These are phyloP conservation scores for Wiebesia pumilae DNA, from an alignment of 1,140 invertebrate species.

Conservation along the genomic window DNA sequence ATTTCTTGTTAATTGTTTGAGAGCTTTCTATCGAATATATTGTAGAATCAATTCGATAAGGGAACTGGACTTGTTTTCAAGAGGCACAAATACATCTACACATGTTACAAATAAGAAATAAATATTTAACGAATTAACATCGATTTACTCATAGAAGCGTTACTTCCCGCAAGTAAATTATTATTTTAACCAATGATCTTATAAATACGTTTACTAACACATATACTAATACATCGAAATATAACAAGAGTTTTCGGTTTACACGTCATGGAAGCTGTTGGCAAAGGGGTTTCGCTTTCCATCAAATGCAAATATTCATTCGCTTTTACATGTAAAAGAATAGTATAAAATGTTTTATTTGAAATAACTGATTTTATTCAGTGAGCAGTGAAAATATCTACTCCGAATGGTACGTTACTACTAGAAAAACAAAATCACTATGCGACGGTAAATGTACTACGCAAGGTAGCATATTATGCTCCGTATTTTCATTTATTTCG, in stretches of 20 bases:
- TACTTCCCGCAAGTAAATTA: not conserved
- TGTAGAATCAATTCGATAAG: not conserved
- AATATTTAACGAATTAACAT: not conserved
- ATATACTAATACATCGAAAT: no score
- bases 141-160: not conserved
- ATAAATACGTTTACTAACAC: not conserved
- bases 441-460: not conserved
- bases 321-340: no score
- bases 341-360: not conserved
- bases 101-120: not conserved
- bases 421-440: slow-evolving; percentile 3
- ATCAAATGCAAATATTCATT: no score
- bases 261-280: no score
- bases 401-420: not conserved
- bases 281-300: no score
- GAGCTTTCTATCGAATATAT: not conserved
- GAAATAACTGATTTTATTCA: not conserved
- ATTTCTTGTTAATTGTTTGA: not conserved
- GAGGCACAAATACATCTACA: not conserved
- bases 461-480: not conserved
- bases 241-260: no score
- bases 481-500: not conserved
- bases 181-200: not conserved
- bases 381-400: not conserved
- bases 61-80: not conserved